These are phyloP conservation scores for Streptopelia turtur DNA, from an alignment of 2,797 vertebrate genomes.

Conservation along the genomic window DNA sequence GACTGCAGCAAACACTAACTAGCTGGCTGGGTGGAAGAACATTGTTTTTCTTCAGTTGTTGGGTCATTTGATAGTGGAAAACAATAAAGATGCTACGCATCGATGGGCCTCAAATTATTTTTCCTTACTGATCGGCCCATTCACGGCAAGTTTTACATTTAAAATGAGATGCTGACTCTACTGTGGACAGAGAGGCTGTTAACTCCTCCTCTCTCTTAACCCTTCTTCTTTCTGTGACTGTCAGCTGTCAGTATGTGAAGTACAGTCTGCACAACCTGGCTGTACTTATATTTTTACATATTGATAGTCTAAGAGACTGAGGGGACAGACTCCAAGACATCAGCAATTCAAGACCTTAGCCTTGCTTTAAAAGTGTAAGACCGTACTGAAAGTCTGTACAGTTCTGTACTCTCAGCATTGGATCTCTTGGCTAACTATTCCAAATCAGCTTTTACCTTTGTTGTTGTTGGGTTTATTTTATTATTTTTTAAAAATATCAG, in stretches of 20 bases:
- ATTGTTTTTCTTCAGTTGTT: background rate
- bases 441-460: background rate
- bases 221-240: background rate
- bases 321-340: background rate
- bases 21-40: background rate
- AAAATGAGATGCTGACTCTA: background rate
- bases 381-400: background rate
- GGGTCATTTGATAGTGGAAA: background rate
- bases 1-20: background rate
- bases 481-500: constrained; percentile 6
- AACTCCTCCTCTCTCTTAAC: background rate
- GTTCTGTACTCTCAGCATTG: background rate
- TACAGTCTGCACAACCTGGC: background rate
- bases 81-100: background rate
- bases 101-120: background rate
- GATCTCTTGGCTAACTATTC: constrained; percentile 16
- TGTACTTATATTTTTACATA: background rate
- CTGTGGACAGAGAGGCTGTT: background rate
- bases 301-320: background rate
- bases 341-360: background rate
- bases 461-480: background rate
- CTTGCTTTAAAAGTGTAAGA: background rate
- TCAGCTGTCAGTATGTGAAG: background rate
- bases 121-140: background rate
- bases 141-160: background rate